phyloP scores from a whole-genome alignment of 2,113 vertebrate species.

The Morone chrysops region DNA sequence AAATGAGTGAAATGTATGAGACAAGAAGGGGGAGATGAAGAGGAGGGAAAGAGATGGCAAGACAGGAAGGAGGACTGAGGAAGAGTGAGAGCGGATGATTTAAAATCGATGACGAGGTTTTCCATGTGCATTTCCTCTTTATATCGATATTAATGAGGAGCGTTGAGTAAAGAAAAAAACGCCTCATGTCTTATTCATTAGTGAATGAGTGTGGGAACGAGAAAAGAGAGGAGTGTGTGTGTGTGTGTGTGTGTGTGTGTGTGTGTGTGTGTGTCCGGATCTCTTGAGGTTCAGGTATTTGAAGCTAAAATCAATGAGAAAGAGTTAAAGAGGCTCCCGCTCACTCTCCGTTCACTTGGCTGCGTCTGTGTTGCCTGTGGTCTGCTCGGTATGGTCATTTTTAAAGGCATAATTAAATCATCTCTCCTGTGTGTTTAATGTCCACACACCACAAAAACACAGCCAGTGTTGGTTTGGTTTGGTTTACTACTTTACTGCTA shows the following conservation, averaged over 20 bases:
- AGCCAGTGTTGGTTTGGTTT: too few species aligned
- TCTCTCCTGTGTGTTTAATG: neutral
- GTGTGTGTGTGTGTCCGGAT: constrained; percentile 18
- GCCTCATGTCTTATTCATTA: constrained; percentile 48
- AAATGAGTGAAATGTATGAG: neutral
- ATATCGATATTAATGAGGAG: constrained; percentile 58
- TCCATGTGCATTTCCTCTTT: constrained; percentile 41
- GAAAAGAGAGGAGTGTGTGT: neutral
- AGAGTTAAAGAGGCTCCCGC: constrained; percentile 33
- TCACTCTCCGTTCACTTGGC: neutral
- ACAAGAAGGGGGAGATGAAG: neutral
- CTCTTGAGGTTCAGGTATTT: constrained; percentile 49
- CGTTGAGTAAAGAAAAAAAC: constrained; percentile 39
- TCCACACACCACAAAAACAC: too few species aligned
- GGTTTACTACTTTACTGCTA: too few species aligned
- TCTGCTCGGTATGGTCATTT: neutral
- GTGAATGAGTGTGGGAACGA: constrained; percentile 33
- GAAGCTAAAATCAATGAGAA: constrained; percentile 55
- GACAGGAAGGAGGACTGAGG: neutral
- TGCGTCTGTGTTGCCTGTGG: neutral
- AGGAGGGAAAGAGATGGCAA: neutral
- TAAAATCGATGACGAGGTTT: constrained; percentile 43
- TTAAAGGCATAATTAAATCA: neutral
- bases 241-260: constrained; percentile 19
- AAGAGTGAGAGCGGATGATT: neutral